Evolutionary conservation across 2,113 vertebrate genomes (phyloP), one percentile per base, ranked within the genome.

Genomic region (Gopherus evgoodei): DNA sequence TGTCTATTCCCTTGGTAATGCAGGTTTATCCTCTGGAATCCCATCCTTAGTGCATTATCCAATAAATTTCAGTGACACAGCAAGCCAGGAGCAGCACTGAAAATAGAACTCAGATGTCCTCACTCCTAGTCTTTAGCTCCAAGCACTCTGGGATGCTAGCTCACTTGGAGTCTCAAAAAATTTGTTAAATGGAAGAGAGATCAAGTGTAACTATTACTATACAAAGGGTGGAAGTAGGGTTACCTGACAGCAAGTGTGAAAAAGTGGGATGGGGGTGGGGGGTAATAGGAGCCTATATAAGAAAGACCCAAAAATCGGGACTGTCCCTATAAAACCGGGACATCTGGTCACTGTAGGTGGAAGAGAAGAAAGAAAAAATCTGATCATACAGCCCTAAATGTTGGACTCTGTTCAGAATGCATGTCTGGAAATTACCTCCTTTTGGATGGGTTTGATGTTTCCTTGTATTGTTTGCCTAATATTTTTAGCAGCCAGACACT

Each of bases 401-500:
- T 88, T 96, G 87, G 93, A 97, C 52, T 81, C 38, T 91, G 90
- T 94, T 96, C 92, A 82, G 84, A 81, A 83, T 31, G 86, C 38
- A 62, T 92, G 91, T 93, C 92, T 96, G 94, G 94, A 95, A 24
- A 84, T 95, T 93, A 93, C 85, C 94, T 87, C 87, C 21, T 42
- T 93, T 97, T 97, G 93, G 84, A 94, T 76, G 22, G 84, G 29
- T 82, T 53, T 93, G 81, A 88, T 81, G 47, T 94, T 96, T 96
- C 90, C 59, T 87, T 95, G 49, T 16, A 56, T 21, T 57, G 62
- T 62, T 85, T 85, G 57, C 54, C 50, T 94, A 94, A 90, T 53
- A 89, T 76, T 13, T 90, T 56, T 94, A 75, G 44, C 59, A 86
- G 85, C 92, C 95, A 96, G 83, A 95, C 81, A 75, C 44, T 96